Base-by-base conservation (phyloP, 2,888 invertebrate species). In the Athalia circularis region DNA sequence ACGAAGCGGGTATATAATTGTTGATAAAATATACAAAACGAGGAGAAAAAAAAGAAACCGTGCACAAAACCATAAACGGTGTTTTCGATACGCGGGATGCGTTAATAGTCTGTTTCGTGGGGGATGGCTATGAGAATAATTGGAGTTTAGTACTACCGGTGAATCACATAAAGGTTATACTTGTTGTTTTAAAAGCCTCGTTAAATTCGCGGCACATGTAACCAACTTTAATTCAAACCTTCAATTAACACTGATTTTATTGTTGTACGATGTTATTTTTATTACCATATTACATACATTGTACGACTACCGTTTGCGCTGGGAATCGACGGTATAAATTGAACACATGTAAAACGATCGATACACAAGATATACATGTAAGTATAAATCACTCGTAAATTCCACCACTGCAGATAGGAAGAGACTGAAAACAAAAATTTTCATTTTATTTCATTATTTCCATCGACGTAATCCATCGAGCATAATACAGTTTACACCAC, bases 381-480 rank as follows among this genome's bases (percentile, higher is more conserved):
- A 29, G 29, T 29, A 29, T 29, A 29, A 29, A 29, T 29, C 29
- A 29, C 29, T 29, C 29, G 29, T 29, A 29, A 29, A 29, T 29
- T 29, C 29, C 29, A 29, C 29, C 29, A 29, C 29, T 29, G 29
- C 29, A 29, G 0, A 29, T 1, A 29, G 29, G 29, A 2, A 29
- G 29, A 29, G 43, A 45, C 45, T 29, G 47, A n/a, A 64, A 4
- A 43, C 2, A n/a, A 43, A 45, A n/a, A 64, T 4, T 5, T 11
- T 29, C 29, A 45, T 43, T 64, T 64, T 64, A 64, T 64, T 47
- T 64, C 13, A 13, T 15, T 29, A 15, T 5, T 7, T 64, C 9
- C 48, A 50, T 50, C 67, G 67, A 67, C 48, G 67, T 67, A 67
- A 67, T 67, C 48, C 67, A 67, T 62, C 29, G 62, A 29, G 2